phyloP scores from a whole-genome alignment of 2,888 invertebrate species.

The Trachelus troglodyta region DNA sequence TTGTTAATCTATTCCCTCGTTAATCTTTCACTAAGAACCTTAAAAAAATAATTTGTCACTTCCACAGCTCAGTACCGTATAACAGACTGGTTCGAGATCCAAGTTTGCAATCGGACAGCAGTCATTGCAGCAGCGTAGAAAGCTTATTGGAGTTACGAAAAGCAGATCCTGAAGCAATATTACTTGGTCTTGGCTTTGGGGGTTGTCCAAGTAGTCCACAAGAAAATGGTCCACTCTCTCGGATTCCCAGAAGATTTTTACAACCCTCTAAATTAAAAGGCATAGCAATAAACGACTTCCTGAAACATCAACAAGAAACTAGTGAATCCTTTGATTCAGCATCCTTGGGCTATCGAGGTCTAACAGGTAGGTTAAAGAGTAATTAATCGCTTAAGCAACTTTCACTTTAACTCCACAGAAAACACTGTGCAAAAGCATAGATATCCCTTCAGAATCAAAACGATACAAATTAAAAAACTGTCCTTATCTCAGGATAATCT shows the following conservation, averaged over 20 bases:
- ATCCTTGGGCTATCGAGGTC: constrained; percentile 79
- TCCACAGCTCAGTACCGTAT: constrained; percentile 41
- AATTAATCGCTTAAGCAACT: background rate
- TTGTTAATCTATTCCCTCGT: background rate
- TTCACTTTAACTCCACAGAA: background rate
- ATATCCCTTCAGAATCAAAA: background rate
- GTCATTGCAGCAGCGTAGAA: constrained; percentile 82
- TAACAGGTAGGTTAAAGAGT: constrained; percentile 71
- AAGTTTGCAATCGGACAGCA: constrained; percentile 67
- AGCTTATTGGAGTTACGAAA: constrained; percentile 85
- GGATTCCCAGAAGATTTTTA: constrained; percentile 86
- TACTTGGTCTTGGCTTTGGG: constrained; percentile 85
- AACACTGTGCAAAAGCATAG: background rate
- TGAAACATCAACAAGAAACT: constrained; percentile 79
- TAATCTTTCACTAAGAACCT: too few relatives aligned
- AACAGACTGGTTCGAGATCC: constrained; percentile 57
- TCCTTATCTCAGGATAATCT: background rate
- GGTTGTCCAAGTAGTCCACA: constrained; percentile 75
- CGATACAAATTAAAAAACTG: background rate
- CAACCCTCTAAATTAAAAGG: constrained; percentile 84
- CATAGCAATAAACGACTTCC: constrained; percentile 80
- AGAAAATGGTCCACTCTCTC: constrained; percentile 70
- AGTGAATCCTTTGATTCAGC: constrained; percentile 81
- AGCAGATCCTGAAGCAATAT: constrained; percentile 90
- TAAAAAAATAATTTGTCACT: background rate